A percentile compares a stretch with the other conserved stretches of the same genome.
Evolutionary conservation across 2,888 invertebrate species (phyloP).

Genomic region (Xestia ashworthii): DNA sequence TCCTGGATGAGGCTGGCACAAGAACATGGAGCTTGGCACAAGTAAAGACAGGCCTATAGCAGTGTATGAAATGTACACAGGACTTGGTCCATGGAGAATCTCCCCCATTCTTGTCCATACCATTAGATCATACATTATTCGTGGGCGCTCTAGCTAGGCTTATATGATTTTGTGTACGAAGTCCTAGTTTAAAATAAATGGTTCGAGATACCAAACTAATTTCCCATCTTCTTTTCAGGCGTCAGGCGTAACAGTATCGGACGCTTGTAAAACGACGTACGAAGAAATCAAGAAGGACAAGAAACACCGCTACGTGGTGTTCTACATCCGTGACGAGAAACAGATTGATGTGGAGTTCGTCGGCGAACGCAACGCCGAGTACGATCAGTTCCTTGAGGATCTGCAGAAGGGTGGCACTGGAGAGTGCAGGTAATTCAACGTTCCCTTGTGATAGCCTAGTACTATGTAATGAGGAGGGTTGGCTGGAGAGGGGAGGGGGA

Average conservation of each 20-base stretch:
- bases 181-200: background rate
- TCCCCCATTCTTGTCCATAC: background rate
- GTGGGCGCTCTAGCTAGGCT: too few species aligned
- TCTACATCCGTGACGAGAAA: slow-evolving; percentile 98
- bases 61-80: background rate
- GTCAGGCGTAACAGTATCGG: slow-evolving; percentile 99
- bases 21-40: too few species aligned
- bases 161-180: too few species aligned
- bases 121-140: too few species aligned
- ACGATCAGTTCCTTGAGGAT: slow-evolving; percentile 98
- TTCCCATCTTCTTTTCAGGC: slow-evolving; percentile 90
- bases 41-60: too few species aligned
- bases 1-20: background rate
- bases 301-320: slow-evolving; percentile 99
- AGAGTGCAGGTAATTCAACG: slow-evolving; percentile 94
- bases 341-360: slow-evolving; percentile 98
- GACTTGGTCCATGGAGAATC: background rate
- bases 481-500: background rate
- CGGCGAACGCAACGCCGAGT: slow-evolving; percentile 97
- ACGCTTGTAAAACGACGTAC: slow-evolving; percentile 98
- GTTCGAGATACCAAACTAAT: slow-evolving; percentile 8
- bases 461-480: background rate
- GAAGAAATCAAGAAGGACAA: slow-evolving; percentile 99
- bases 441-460: background rate
- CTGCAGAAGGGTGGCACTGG: slow-evolving; percentile 97